These are phyloP conservation scores for Tyto alba DNA, from an alignment of 2,113 vertebrate genomes.

Conservation along the genomic window DNA sequence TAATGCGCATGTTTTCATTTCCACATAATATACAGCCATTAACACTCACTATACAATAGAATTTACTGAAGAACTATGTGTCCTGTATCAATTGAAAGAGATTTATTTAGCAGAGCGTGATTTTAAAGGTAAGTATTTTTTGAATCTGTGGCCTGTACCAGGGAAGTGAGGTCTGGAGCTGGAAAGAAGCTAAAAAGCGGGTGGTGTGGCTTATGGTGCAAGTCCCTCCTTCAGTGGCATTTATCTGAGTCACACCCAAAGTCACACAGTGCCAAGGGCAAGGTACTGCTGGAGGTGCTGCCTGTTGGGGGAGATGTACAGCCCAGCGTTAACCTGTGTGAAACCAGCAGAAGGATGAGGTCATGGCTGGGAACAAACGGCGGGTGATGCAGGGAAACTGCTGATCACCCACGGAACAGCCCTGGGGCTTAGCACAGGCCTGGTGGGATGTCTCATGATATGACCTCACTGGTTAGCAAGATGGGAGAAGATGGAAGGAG, in stretches of 20 bases:
- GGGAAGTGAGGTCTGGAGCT: not conserved
- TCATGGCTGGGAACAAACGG: not conserved
- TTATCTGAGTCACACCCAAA: not conserved
- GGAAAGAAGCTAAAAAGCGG: not conserved
- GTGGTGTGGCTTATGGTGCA: not conserved
- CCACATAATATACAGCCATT: not conserved
- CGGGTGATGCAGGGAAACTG: not conserved
- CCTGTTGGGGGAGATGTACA: not conserved
- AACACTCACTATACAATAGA: not conserved
- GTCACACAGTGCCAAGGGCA: not conserved
- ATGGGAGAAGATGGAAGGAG: not conserved
- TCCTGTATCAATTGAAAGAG: not conserved
- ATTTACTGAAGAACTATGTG: not conserved
- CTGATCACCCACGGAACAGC: not conserved
- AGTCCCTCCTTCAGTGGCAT: not conserved
- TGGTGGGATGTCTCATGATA: not conserved
- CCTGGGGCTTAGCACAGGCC: not conserved
- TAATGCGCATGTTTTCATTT: not conserved
- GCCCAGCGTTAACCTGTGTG: rapidly evolving
- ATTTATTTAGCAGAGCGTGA: not conserved
- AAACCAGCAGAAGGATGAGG: not conserved
- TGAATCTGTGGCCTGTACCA: not conserved
- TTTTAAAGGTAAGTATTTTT: not conserved
- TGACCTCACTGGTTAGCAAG: not conserved
- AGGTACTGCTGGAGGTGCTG: not conserved